A percentile compares a stretch with the other conserved stretches of the same genome.
Conservation (phyloP, 1,140 invertebrate genomes). For the Protaetia brevitarsis region DNA sequence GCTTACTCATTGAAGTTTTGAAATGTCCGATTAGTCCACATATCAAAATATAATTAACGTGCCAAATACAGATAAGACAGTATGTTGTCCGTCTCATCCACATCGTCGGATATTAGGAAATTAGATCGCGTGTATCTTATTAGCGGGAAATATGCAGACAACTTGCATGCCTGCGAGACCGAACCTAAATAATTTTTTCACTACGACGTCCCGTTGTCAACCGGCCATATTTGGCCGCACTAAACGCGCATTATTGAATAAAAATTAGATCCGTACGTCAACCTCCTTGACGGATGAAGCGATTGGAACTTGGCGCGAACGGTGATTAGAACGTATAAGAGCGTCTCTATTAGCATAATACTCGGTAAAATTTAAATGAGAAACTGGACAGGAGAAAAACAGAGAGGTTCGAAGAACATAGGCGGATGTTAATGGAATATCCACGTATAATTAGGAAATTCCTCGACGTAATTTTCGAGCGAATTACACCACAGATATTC, state of each 20-base stretch:
- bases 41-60: conserved; percentile 3
- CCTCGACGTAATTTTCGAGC: background rate
- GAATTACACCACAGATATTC: conserved; percentile 2
- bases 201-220: background rate
- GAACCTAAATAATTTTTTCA: background rate
- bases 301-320: background rate
- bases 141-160: background rate
- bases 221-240: background rate
- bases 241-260: conserved; percentile 12
- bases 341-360: conserved; percentile 12
- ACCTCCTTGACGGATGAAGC: background rate
- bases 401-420: background rate
- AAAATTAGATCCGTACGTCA: conserved; percentile 12
- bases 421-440: background rate
- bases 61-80: background rate
- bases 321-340: background rate
- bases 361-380: background rate
- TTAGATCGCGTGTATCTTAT: background rate
- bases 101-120: background rate
- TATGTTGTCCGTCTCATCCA: background rate
- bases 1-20: background rate
- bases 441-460: conserved; percentile 9
- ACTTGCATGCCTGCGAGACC: background rate
- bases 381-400: too few species aligned
- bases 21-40: background rate